Evolutionary conservation across 2,113 vertebrate genomes (phyloP).

Genomic region (Prionailurus viverrinus): DNA sequence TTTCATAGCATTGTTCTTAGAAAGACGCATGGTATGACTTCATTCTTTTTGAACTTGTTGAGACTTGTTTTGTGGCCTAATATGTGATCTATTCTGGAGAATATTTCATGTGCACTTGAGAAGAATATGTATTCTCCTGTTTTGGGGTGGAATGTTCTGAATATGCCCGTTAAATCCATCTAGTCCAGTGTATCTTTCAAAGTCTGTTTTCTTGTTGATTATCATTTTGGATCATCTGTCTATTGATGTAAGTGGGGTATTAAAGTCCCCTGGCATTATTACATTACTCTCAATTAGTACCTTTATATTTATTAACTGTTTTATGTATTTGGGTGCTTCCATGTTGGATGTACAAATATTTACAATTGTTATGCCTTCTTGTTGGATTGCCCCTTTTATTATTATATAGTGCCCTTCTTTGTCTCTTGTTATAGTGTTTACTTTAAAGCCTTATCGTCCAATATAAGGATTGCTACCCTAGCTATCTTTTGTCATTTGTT

Average conservation of each 20-base stretch:
- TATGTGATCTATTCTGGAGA: not conserved
- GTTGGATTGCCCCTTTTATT: not conserved
- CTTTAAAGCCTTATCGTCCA: not conserved
- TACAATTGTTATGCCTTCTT: not conserved
- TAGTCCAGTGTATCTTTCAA: not conserved
- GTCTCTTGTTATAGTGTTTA: not conserved
- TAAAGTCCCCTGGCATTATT: not conserved
- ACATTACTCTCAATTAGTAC: not conserved
- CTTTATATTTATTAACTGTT: not conserved
- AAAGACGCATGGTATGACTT: not conserved
- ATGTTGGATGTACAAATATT: not conserved
- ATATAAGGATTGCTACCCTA: not conserved
- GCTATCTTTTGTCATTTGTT: not conserved
- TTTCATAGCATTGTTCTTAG: not conserved
- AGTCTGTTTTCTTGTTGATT: not conserved
- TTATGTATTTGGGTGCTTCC: not conserved
- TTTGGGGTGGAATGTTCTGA: not conserved
- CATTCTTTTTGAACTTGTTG: not conserved
- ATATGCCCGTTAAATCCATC: not conserved
- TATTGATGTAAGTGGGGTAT: not conserved
- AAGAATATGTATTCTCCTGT: not conserved
- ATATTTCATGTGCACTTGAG: not conserved
- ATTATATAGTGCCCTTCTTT: not conserved
- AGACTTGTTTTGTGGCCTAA: not conserved
- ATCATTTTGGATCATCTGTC: not conserved